These are phyloP conservation scores for Abrostola tripartita DNA, from an alignment of 2,888 invertebrate genomes.

Conservation along the genomic window DNA sequence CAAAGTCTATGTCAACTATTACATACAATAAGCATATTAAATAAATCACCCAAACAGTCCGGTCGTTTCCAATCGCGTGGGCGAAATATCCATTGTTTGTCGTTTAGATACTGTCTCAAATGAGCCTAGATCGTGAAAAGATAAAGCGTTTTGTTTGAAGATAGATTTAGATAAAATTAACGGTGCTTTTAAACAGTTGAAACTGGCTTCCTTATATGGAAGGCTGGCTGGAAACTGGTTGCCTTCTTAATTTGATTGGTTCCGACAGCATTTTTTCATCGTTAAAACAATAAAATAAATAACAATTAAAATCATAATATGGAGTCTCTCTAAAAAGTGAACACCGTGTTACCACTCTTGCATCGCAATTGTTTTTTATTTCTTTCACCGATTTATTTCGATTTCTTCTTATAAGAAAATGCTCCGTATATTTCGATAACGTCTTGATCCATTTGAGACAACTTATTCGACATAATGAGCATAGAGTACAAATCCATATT, in stretches of 20 bases:
- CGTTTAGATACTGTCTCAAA: conserved; percentile 28
- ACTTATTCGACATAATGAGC: not conserved
- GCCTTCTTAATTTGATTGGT: too few relatives aligned
- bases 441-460: not conserved
- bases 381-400: too few relatives aligned
- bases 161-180: conserved; percentile 21
- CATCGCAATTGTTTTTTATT: too few relatives aligned
- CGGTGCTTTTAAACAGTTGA: conserved; percentile 21
- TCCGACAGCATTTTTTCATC: not conserved
- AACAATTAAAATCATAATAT: too few relatives aligned
- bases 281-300: too few relatives aligned
- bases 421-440: too few relatives aligned
- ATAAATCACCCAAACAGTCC: conserved; percentile 51
- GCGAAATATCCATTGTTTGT: conserved; percentile 45
- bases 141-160: conserved; percentile 37
- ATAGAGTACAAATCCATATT: too few relatives aligned
- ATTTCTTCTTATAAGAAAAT: too few relatives aligned
- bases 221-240: not conserved
- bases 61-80: conserved; percentile 46
- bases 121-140: conserved; percentile 42
- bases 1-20: conserved; percentile 23
- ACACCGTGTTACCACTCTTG: too few relatives aligned
- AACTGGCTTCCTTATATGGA: conserved; percentile 5
- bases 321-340: too few relatives aligned
- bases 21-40: conserved; percentile 32